Conservation (phyloP, 2,113 vertebrate species). For the Lepidothrix coronata region DNA sequence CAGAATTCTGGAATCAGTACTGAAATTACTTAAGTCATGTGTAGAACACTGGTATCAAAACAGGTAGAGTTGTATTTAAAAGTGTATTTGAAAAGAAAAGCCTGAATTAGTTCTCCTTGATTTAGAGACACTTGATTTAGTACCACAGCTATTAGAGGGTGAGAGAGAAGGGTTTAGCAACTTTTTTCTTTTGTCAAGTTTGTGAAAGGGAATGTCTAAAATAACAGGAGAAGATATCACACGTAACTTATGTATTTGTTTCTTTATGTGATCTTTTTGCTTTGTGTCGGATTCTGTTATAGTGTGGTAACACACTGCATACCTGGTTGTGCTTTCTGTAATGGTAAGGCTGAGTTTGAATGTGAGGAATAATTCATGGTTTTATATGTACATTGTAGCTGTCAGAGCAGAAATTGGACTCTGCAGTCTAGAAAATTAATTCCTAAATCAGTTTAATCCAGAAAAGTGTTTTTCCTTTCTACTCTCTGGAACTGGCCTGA, state of each 20-base stretch:
- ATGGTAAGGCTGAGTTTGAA: neutral
- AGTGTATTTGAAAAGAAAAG: neutral
- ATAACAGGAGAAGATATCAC: neutral
- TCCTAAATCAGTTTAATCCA: neutral
- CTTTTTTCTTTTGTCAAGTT: neutral
- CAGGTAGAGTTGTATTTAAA: neutral
- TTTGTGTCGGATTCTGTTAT: neutral
- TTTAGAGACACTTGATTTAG: neutral
- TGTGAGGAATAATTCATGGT: slow-evolving; percentile 16
- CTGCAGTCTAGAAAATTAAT: neutral
- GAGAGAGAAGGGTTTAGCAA: neutral
- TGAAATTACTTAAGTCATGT: neutral
- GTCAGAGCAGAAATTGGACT: neutral
- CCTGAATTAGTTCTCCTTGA: neutral
- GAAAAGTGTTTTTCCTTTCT: neutral
- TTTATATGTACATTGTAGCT: neutral
- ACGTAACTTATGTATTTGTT: neutral
- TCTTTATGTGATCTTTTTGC: neutral
- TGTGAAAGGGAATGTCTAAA: neutral
- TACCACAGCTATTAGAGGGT: neutral
- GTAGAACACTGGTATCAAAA: neutral
- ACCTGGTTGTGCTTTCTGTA: neutral
- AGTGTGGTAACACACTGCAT: neutral
- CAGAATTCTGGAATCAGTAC: neutral
- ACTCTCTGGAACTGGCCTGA: neutral